Base-by-base conservation (phyloP, 2,888 invertebrate species). In the Operophtera brumata region DNA sequence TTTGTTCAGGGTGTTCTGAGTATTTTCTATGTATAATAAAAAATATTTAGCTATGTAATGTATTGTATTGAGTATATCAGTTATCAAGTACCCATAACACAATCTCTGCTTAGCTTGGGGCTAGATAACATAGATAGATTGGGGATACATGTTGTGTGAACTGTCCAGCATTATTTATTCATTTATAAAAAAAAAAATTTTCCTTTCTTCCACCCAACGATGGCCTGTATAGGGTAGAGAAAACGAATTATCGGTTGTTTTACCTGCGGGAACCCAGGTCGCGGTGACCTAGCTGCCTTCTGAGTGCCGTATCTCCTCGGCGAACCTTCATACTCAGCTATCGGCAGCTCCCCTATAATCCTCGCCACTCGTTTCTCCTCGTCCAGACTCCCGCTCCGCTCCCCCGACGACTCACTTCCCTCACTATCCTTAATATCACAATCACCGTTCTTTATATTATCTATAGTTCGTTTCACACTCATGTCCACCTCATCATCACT, bases 281-380 rank as follows among this genome's bases (percentile, higher is more conserved):
- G 91, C 39, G 96, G 95, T 58, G 95, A 93, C 79, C 95, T 93
- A 58, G 93, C 92, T 71, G 94, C 93, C 69, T 94, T 93, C 62
- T 94, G 94, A 44, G 94, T 92, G 4, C 96, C 97, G 78, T 97
- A 97, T 66, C 97, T 92, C 66, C 96, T 90, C 11, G 97, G 97
- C 37, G 97, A 97, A 11, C 96, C 97, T 68, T 97, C 96, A 78
- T 97, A 97, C 75, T 97, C 96, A 13, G 97, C 96, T 68, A 97
- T 97, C n/a, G 97, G 97, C 70, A 96, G 89, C 81, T 93, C 94
- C 42, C 96, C 96, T 71, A 96, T 96, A 37, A 95, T 93, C 71
- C 94, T 90, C 55, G 93, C 91, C 35, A 93, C 92, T 64, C 86
- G 70, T 70, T 80, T 83, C 50, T 82, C 89, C 63, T 84, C 91